These are phyloP conservation scores for Paedocypris sp. DNA, from an alignment of 2,113 vertebrate genomes.

Conservation along the genomic window DNA sequence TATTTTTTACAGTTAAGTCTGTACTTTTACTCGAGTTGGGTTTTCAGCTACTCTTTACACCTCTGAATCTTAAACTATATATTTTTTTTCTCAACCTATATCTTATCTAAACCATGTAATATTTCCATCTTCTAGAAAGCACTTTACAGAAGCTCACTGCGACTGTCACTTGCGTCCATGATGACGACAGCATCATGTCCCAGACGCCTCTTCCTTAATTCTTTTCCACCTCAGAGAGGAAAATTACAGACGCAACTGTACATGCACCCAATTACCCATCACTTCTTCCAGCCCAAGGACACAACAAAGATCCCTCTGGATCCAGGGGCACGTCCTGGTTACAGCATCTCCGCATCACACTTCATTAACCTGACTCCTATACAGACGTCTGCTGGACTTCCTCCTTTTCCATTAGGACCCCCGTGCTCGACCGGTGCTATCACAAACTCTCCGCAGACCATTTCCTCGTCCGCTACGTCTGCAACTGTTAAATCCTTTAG, in stretches of 20 bases:
- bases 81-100: too few relatives aligned
- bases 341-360: conserved; percentile 44
- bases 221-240: conserved; percentile 32
- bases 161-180: not conserved
- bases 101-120: too few relatives aligned
- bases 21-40: too few relatives aligned
- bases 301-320: conserved; percentile 23
- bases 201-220: conserved; percentile 21
- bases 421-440: conserved; percentile 40
- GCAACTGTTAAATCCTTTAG: not conserved
- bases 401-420: conserved; percentile 43
- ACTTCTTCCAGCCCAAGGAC: conserved; percentile 38
- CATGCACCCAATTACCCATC: conserved; percentile 38
- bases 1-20: too few relatives aligned
- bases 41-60: too few relatives aligned
- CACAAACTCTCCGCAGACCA: conserved; percentile 45
- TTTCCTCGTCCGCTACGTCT: conserved; percentile 21
- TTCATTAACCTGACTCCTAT: conserved; percentile 60
- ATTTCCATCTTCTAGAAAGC: too few relatives aligned
- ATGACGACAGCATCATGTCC: conserved; percentile 24
- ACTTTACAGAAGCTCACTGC: too few relatives aligned
- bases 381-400: conserved; percentile 31
- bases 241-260: conserved; percentile 16
- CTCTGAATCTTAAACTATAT: too few relatives aligned
- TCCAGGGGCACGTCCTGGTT: conserved; percentile 21